Conservation (phyloP, 2,113 vertebrate species). For the Ceratotherium simum region DNA sequence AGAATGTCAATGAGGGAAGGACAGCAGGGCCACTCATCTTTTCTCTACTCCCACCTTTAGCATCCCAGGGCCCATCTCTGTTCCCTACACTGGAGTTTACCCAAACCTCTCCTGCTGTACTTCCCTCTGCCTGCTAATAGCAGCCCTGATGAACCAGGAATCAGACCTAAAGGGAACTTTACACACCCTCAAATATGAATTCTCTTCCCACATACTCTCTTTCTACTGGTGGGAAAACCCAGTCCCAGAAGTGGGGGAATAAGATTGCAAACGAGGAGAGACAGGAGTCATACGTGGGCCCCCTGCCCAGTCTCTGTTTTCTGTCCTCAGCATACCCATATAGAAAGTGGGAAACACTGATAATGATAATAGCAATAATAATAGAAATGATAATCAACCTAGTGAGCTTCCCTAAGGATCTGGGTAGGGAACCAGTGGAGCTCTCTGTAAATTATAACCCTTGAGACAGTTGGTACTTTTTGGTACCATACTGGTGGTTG, state of each 20-base stretch:
- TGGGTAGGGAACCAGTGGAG: neutral
- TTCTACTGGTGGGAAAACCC: neutral
- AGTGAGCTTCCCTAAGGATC: neutral
- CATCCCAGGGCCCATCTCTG: neutral
- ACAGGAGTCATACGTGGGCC: rapidly evolving
- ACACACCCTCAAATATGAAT: neutral
- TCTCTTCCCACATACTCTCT: neutral
- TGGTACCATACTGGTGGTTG: neutral
- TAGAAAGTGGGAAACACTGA: neutral
- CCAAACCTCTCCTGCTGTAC: neutral
- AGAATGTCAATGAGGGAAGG: neutral
- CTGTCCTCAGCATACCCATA: neutral
- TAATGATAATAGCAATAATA: neutral
- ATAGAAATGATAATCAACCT: neutral
- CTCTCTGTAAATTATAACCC: neutral
- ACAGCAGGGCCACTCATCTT: neutral
- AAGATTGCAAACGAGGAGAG: neutral
- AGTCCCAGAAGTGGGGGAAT: neutral
- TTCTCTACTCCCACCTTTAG: too few relatives aligned
- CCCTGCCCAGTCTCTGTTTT: neutral
- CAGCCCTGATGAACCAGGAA: neutral
- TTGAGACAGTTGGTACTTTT: neutral
- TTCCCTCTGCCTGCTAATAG: neutral
- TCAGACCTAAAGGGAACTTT: neutral
- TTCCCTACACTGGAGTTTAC: neutral